phyloP scores from a whole-genome alignment of 1,140 invertebrate species.

The Contarinia nasturtii region DNA sequence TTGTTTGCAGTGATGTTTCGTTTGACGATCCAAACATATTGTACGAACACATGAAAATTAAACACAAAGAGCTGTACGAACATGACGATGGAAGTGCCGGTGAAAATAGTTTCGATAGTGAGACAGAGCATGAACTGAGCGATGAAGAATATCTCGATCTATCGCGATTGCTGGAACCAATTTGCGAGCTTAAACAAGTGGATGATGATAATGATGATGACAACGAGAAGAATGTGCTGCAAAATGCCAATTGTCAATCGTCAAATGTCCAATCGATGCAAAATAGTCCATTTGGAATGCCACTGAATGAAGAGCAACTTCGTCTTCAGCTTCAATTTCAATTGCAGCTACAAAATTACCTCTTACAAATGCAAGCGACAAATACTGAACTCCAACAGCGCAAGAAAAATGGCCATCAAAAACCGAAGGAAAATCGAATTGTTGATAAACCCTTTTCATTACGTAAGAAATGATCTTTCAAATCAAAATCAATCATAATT shows the following conservation, averaged over 20 bases:
- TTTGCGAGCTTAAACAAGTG: conserved; percentile 10
- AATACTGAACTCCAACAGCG: too few relatives aligned
- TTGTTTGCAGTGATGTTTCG: conserved; percentile 15
- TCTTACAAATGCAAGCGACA: neutral
- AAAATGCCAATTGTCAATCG: neutral
- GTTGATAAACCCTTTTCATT: neutral
- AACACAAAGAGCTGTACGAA: conserved; percentile 9
- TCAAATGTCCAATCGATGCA: neutral
- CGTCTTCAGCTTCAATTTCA: neutral
- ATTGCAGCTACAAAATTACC: neutral
- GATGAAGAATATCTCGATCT: conserved; percentile 11
- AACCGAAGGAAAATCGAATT: neutral
- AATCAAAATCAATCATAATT: too few relatives aligned
- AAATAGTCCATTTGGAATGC: neutral
- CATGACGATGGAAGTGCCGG: conserved; percentile 4
- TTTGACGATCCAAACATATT: conserved; percentile 17
- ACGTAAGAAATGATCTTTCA: neutral
- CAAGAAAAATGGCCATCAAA: neutral
- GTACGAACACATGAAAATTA: conserved; percentile 20
- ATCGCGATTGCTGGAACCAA: conserved; percentile 20
- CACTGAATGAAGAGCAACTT: neutral
- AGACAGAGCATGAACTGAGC: conserved; percentile 6
- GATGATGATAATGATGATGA: conserved; percentile 8
- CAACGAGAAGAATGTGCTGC: too few relatives aligned
- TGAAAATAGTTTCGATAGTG: conserved; percentile 1